phyloP scores from a whole-genome alignment of 1,140 invertebrate genomes.

The Coptotermes formosanus region DNA sequence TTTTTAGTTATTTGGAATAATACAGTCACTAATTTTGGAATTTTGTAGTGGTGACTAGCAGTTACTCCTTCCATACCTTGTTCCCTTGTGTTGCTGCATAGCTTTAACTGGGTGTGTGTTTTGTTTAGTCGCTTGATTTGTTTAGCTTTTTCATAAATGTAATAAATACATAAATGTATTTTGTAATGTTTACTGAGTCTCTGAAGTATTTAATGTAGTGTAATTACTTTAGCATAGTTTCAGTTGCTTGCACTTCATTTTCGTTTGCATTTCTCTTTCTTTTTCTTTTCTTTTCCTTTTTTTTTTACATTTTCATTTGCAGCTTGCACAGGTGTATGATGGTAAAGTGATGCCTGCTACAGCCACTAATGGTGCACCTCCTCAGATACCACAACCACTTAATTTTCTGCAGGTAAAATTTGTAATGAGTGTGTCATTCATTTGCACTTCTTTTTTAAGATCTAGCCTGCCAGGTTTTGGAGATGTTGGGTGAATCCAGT shows the following conservation, averaged over 20 bases:
- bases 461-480: neutral
- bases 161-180: neutral
- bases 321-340: constrained; percentile 66
- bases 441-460: neutral
- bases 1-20: neutral
- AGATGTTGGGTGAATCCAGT: neutral
- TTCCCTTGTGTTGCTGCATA: neutral
- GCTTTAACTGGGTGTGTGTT: neutral
- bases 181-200: neutral
- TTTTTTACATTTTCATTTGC: constrained; percentile 37
- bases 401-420: constrained; percentile 59
- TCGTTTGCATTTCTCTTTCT: constrained; percentile 17
- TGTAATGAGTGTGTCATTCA: constrained; percentile 18
- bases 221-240: constrained; percentile 24
- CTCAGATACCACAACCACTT: constrained; percentile 54
- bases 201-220: neutral
- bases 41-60: neutral
- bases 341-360: constrained; percentile 58
- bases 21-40: neutral
- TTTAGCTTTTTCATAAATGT: neutral
- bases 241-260: constrained; percentile 10
- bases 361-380: constrained; percentile 54
- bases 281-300: constrained; percentile 26
- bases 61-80: neutral
- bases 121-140: neutral